Conservation (phyloP, 2,797 vertebrate genomes). For the Sebastes iracundus region DNA sequence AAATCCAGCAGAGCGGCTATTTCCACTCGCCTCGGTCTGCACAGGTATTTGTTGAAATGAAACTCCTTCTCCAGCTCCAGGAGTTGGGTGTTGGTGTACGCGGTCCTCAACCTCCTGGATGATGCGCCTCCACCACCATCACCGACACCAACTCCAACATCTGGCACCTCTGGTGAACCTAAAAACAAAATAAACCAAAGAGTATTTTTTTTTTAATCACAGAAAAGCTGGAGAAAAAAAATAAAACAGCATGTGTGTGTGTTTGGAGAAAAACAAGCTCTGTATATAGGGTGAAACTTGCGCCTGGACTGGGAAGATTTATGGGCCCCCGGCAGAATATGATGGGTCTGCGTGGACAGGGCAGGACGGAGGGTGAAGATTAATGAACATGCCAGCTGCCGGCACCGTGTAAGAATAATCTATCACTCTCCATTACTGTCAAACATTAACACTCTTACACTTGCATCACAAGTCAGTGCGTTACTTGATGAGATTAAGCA, state of each 20-base stretch:
- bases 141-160: conserved; percentile 51
- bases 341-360: conserved; percentile 79
- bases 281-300: conserved; percentile 80
- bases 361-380: conserved; percentile 83
- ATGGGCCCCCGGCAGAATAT: conserved; percentile 78
- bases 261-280: conserved; percentile 14
- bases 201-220: not conserved
- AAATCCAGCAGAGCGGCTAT: conserved; percentile 94
- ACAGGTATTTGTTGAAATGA: conserved; percentile 98
- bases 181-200: conserved; percentile 9
- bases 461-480: conserved; percentile 88
- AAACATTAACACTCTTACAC: conserved; percentile 92
- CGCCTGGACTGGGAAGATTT: conserved; percentile 74
- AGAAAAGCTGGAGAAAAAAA: not conserved
- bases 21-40: conserved; percentile 94
- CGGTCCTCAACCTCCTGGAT: conserved; percentile 93
- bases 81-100: conserved; percentile 97
- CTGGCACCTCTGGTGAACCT: conserved; percentile 70
- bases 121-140: conserved; percentile 68
- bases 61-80: conserved; percentile 99
- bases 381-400: conserved; percentile 97
- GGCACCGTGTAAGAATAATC: conserved; percentile 91
- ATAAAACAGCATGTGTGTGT: conserved; percentile 20
- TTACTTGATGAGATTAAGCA: conserved; percentile 88
- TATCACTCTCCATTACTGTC: conserved; percentile 99